A percentile compares a stretch with the other conserved stretches of the same genome.
phyloP scores from a whole-genome alignment of 2,113 vertebrate species.

The Silurus glanis region DNA sequence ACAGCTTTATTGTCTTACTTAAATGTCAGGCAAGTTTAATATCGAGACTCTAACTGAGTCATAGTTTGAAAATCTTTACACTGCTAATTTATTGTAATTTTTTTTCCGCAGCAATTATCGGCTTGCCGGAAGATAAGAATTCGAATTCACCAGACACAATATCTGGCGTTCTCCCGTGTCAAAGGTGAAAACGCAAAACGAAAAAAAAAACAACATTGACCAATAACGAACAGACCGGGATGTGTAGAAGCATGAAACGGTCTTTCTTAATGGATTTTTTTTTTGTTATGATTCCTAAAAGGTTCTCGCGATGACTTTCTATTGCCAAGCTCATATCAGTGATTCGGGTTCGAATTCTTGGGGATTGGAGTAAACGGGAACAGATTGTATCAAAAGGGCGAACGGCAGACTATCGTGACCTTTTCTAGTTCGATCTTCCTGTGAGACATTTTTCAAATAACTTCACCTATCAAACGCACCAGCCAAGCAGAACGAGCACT shows the following conservation, averaged over 20 bases:
- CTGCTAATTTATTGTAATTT: slow-evolving; percentile 32
- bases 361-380: not conserved
- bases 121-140: not conserved
- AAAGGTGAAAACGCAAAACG: not conserved
- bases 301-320: not conserved
- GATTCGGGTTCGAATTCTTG: no score
- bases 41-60: not conserved
- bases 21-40: slow-evolving; percentile 44
- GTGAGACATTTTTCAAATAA: slow-evolving; percentile 31
- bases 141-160: no score
- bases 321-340: not conserved
- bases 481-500: not conserved
- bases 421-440: slow-evolving; percentile 20
- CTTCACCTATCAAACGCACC: not conserved
- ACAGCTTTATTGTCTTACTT: slow-evolving; percentile 25
- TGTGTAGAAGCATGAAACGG: not conserved
- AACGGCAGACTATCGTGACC: slow-evolving; percentile 16
- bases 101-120: slow-evolving; percentile 38
- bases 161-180: not conserved
- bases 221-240: not conserved
- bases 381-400: slow-evolving; percentile 16
- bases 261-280: not conserved
- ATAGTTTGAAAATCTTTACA: slow-evolving; percentile 4
- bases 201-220: not conserved
- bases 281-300: not conserved